A percentile compares a stretch with the other conserved stretches of the same genome.
Conservation (phyloP, 2,888 invertebrate species). For the Corythucha ciliata region DNA sequence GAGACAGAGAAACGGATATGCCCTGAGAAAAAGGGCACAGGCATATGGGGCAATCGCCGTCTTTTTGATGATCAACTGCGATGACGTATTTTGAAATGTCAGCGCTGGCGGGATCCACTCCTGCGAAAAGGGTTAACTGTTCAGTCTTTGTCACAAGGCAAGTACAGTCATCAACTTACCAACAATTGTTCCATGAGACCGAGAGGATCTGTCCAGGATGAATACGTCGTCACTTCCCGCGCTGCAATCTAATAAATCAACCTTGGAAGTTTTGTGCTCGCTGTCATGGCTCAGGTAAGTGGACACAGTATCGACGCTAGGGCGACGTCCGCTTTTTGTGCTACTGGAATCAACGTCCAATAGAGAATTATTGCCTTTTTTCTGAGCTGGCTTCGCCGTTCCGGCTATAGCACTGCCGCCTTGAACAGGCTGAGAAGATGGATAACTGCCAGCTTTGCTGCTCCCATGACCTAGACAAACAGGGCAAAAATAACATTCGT, state of each 20-base stretch:
- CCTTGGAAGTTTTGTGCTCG: slow-evolving; percentile 44
- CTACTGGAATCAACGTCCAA: slow-evolving; percentile 55
- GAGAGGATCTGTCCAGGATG: slow-evolving; percentile 38
- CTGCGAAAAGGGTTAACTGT: slow-evolving; percentile 39
- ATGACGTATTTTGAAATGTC: slow-evolving; percentile 61
- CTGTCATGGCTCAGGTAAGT: slow-evolving; percentile 82
- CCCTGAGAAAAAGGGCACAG: slow-evolving; percentile 46
- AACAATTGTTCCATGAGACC: slow-evolving; percentile 43
- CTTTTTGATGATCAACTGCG: slow-evolving; percentile 53
- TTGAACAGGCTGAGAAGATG: not conserved
- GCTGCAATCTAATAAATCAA: slow-evolving; percentile 61
- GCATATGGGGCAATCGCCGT: slow-evolving; percentile 56
- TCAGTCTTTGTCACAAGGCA: not conserved
- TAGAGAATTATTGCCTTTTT: slow-evolving; percentile 23
- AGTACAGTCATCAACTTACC: slow-evolving; percentile 42
- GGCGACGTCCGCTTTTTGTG: slow-evolving; percentile 65
- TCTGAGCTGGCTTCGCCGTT: too few relatives aligned
- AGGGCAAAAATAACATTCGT: too few relatives aligned
- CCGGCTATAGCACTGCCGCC: too few relatives aligned
- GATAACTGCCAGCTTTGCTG: slow-evolving; percentile 19
- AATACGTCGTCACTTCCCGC: slow-evolving; percentile 64
- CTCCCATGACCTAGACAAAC: slow-evolving; percentile 27
- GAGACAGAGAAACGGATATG: slow-evolving; percentile 50
- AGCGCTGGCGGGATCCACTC: slow-evolving; percentile 49
- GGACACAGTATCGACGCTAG: slow-evolving; percentile 79